Conservation (phyloP, 2,113 vertebrate species). For the Carettochelys insculpta region DNA sequence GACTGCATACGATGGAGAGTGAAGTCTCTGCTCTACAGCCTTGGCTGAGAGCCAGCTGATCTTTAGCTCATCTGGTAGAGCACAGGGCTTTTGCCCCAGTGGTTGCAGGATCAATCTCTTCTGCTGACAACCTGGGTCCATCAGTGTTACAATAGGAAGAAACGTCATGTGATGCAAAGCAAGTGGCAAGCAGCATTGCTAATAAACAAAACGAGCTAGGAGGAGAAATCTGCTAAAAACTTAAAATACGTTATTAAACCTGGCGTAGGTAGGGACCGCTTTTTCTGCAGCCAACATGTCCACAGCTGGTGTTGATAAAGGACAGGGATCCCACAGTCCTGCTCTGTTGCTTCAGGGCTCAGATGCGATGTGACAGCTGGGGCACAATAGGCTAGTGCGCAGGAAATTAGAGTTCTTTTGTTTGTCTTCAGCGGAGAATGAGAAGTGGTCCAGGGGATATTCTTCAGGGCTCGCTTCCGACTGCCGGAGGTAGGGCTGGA, state of each 20-base stretch:
- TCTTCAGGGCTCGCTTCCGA: neutral
- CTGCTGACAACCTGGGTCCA: too few species aligned
- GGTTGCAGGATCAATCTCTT: too few species aligned
- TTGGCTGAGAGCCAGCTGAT: too few species aligned
- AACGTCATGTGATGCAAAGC: neutral
- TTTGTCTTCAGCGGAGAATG: neutral
- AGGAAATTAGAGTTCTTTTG: neutral
- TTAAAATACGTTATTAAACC: neutral
- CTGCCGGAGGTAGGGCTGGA: neutral
- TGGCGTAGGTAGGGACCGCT: neutral
- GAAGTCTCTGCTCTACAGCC: too few species aligned
- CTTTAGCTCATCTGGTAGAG: too few species aligned
- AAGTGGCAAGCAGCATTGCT: neutral
- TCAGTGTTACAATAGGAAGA: too few species aligned
- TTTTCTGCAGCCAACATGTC: neutral
- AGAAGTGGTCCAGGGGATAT: too few species aligned
- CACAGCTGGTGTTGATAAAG: neutral
- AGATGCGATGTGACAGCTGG: neutral
- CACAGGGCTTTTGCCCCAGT: too few species aligned
- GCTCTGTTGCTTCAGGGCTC: neutral
- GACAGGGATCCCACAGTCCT: neutral
- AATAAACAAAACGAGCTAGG: neutral
- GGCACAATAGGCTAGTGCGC: too few species aligned
- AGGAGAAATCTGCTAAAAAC: neutral
- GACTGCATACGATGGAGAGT: too few species aligned